A percentile compares a stretch with the other conserved stretches of the same genome.
These are phyloP conservation scores for Actenoides lindsayi DNA, from an alignment of 2,113 vertebrate species.

Conservation along the genomic window DNA sequence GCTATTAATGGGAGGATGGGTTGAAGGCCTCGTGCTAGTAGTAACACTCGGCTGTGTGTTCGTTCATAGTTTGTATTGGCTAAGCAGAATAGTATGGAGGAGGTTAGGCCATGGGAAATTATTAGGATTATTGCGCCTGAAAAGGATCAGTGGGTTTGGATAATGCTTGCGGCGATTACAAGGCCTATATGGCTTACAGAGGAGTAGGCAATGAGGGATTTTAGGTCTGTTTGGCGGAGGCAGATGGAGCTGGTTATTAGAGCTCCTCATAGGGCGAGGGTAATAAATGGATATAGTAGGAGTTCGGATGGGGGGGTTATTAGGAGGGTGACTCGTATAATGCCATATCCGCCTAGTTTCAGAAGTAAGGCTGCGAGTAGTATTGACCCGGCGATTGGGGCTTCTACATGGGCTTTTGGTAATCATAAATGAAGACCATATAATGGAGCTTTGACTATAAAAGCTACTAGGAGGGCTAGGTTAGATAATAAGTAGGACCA, in stretches of 20 bases:
- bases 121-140: neutral
- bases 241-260: neutral
- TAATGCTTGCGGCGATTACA: neutral
- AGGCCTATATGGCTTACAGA: neutral
- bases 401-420: neutral
- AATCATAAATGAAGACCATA: neutral
- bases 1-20: neutral
- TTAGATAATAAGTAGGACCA: neutral
- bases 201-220: neutral
- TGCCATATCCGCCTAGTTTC: neutral
- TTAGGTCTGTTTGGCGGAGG: neutral
- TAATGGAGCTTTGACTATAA: neutral
- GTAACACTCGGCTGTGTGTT: neutral
- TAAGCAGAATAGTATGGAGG: neutral
- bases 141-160: neutral
- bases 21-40: neutral
- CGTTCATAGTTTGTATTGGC: neutral
- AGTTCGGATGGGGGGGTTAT: fast-evolving
- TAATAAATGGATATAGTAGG: neutral
- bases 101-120: neutral
- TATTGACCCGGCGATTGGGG: neutral
- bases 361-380: neutral
- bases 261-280: neutral
- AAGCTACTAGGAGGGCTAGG: neutral
- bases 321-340: neutral